Conservation (phyloP, 2,113 vertebrate genomes). For the Dipodomys ordii region DNA sequence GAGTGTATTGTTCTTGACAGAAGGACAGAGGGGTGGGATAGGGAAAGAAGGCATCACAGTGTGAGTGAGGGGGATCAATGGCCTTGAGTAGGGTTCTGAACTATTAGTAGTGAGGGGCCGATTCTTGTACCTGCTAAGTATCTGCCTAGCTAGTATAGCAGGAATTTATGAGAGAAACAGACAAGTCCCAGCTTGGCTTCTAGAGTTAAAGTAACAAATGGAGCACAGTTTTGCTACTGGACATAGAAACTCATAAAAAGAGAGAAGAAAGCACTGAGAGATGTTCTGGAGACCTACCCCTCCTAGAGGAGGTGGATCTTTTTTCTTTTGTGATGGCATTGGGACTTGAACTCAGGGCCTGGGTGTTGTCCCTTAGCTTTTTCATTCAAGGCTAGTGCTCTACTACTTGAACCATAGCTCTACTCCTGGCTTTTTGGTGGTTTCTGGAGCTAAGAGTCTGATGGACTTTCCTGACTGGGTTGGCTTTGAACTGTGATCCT, state of each 20-base stretch:
- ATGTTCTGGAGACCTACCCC: neutral
- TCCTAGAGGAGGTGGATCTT: neutral
- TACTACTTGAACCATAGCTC: too few relatives aligned
- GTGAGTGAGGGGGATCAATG: neutral
- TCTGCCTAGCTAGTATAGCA: neutral
- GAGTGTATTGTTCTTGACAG: neutral
- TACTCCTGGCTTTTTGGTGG: too few relatives aligned
- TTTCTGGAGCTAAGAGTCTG: too few relatives aligned
- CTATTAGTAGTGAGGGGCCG: neutral
- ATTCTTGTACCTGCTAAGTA: neutral
- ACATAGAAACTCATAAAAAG: slow-evolving; percentile 33
- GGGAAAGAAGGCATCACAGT: accelerated
- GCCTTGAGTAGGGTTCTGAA: neutral
- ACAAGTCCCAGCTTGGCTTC: neutral
- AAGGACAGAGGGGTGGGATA: neutral
- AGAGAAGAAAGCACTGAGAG: neutral
- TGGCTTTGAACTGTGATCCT: too few relatives aligned
- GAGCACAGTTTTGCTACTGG: neutral
- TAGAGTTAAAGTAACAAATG: neutral
- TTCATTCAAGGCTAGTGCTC: too few relatives aligned
- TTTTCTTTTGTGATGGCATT: too few relatives aligned
- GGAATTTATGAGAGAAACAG: slow-evolving; percentile 4
- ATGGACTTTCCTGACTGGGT: too few relatives aligned
- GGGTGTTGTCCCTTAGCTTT: too few relatives aligned
- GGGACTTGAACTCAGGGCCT: too few relatives aligned